Evolutionary conservation across 2,888 invertebrate genomes (phyloP).

Genomic region (Aphidius colemani): DNA sequence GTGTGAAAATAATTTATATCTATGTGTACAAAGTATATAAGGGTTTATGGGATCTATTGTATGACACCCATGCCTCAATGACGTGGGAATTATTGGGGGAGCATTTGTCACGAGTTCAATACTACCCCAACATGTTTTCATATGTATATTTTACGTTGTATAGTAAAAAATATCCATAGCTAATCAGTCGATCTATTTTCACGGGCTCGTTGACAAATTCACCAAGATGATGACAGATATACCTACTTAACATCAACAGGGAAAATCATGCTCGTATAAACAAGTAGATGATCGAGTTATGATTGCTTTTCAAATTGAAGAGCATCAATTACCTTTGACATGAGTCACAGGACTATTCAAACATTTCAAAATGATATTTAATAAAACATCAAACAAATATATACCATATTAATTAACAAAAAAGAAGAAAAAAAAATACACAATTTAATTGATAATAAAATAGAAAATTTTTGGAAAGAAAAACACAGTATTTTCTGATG

Average conservation of each 20-base stretch:
- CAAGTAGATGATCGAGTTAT: conserved; percentile 40
- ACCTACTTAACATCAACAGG: conserved; percentile 32
- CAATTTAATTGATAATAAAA: too few relatives aligned
- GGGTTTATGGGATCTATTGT: conserved; percentile 27
- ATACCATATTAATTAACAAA: too few relatives aligned
- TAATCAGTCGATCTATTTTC: conserved; percentile 51
- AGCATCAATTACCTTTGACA: conserved; percentile 33
- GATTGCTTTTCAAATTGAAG: conserved; percentile 40
- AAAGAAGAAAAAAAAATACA: too few relatives aligned
- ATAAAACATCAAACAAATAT: too few relatives aligned
- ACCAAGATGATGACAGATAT: conserved; percentile 53
- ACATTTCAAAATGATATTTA: too few relatives aligned
- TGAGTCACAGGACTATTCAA: too few relatives aligned
- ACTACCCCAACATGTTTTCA: conserved; percentile 18
- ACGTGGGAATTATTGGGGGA: conserved; percentile 53
- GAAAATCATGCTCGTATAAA: background rate
- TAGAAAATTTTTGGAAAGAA: background rate
- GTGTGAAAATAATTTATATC: conserved; percentile 3
- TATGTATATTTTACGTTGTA: conserved; percentile 23
- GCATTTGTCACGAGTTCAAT: conserved; percentile 15
- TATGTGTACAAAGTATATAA: conserved; percentile 9
- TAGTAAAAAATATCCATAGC: conserved; percentile 40
- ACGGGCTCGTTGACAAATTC: conserved; percentile 53
- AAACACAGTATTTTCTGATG: background rate
- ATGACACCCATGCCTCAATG: conserved; percentile 40